These are phyloP conservation scores for Lottia scabra DNA, from an alignment of 2,888 invertebrate species.

Conservation along the genomic window DNA sequence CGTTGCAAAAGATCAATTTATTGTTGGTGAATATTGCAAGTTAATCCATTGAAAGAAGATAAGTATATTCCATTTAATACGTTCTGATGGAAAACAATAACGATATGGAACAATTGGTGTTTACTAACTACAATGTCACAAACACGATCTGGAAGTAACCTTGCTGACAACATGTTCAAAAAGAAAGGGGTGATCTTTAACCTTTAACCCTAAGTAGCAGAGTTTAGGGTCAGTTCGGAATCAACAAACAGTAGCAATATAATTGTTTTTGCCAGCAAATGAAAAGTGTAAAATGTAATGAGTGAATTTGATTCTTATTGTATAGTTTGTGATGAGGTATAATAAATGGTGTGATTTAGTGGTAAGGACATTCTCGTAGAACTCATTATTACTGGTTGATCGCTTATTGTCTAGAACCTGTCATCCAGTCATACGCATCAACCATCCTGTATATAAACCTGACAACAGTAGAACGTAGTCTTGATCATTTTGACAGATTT, in stretches of 20 bases:
- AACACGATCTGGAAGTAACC: too few relatives aligned
- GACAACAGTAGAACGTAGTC: not conserved
- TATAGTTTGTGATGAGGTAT: not conserved
- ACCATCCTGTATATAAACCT: not conserved
- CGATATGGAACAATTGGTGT: too few relatives aligned
- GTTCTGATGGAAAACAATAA: too few relatives aligned
- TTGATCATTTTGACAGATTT: conserved; percentile 1
- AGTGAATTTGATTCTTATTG: not conserved
- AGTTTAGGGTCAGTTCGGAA: too few relatives aligned
- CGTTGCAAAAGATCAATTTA: too few relatives aligned
- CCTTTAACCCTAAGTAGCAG: too few relatives aligned
- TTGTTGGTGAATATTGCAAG: too few relatives aligned
- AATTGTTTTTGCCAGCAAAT: not conserved
- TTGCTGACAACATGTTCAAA: too few relatives aligned
- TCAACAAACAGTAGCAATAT: not conserved
- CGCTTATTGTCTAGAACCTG: conserved; percentile 1
- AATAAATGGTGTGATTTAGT: conserved; percentile 1
- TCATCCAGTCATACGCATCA: not conserved
- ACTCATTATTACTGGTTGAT: not conserved
- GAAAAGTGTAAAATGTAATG: not conserved
- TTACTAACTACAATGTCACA: too few relatives aligned
- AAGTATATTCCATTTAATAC: too few relatives aligned
- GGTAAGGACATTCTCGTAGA: not conserved
- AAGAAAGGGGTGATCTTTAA: too few relatives aligned
- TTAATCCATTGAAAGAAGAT: too few relatives aligned